These are phyloP conservation scores for Pissodes strobi DNA, from an alignment of 1,140 invertebrate species.

Conservation along the genomic window DNA sequence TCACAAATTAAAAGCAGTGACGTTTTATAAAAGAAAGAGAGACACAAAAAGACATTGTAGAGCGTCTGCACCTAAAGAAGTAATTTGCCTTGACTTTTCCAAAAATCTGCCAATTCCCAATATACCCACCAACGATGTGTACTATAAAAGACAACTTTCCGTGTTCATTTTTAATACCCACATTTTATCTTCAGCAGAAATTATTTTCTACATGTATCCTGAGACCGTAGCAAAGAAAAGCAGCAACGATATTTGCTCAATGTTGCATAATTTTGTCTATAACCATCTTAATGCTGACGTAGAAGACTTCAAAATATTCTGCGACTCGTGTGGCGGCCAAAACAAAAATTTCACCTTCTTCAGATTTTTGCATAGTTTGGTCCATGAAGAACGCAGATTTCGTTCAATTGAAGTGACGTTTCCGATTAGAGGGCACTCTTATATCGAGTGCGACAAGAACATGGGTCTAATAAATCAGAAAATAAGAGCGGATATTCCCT, in stretches of 20 bases:
- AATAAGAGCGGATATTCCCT: constrained; percentile 36
- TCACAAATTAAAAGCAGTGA: constrained; percentile 32
- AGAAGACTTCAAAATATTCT: constrained; percentile 38
- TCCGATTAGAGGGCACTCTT: constrained; percentile 39
- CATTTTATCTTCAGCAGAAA: constrained; percentile 22
- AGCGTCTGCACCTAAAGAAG: constrained; percentile 23
- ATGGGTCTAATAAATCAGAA: constrained; percentile 42
- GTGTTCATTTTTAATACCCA: constrained; percentile 45
- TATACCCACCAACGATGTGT: constrained; percentile 45
- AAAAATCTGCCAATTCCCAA: constrained; percentile 42
- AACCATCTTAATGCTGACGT: constrained; percentile 26
- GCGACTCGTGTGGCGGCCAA: no score
- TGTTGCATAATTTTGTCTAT: constrained; percentile 39
- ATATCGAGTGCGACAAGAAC: constrained; percentile 47
- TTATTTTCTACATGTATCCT: constrained; percentile 40
- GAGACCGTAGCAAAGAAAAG: constrained; percentile 42
- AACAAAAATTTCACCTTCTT: constrained; percentile 48
- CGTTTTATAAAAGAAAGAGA: constrained; percentile 40
- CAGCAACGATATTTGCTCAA: constrained; percentile 40
- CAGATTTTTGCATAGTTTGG: constrained; percentile 20
- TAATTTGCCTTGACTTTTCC: constrained; percentile 39
- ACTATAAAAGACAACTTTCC: constrained; percentile 44
- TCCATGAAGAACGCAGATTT: constrained; percentile 14
- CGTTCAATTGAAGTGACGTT: constrained; percentile 30
- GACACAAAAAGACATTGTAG: constrained; percentile 11